Percentiles rank a stretch among this genome's conserved stretches.
Conservation (phyloP, 92 coral and sea anemone genomes). For the Phymanthus crucifer region DNA sequence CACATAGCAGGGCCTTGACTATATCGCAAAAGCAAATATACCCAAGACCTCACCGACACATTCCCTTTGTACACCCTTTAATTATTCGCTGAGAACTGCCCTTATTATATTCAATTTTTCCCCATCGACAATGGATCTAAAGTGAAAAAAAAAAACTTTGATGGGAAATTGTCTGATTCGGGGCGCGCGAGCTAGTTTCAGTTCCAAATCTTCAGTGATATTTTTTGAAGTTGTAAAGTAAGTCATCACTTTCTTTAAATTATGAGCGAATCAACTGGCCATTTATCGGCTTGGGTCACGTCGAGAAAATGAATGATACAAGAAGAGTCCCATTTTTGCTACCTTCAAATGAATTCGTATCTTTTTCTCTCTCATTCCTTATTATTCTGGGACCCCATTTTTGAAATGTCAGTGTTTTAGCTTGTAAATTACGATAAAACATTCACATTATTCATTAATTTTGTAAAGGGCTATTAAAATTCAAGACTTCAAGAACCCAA, state of each 20-base stretch:
- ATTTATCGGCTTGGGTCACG: neutral
- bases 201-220: too few relatives aligned
- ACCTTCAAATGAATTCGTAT: too few relatives aligned
- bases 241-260: neutral
- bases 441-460: neutral
- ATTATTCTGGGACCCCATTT: too few relatives aligned
- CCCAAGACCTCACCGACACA: neutral
- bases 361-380: too few relatives aligned
- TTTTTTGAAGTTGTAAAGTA: neutral
- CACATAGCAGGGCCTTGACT: neutral
- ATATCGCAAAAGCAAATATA: constrained; percentile 7
- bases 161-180: neutral
- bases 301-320: neutral
- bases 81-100: neutral
- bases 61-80: neutral
- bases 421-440: neutral
- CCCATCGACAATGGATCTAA: neutral
- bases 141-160: neutral
- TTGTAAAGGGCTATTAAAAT: neutral
- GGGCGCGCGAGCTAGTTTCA: too few relatives aligned
- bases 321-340: too few relatives aligned
- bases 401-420: too few relatives aligned
- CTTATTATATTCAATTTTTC: neutral
- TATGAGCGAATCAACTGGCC: neutral
- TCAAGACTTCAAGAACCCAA: neutral